These are phyloP conservation scores for Bucorvus abyssinicus DNA, from an alignment of 2,797 vertebrate genomes.

Conservation along the genomic window DNA sequence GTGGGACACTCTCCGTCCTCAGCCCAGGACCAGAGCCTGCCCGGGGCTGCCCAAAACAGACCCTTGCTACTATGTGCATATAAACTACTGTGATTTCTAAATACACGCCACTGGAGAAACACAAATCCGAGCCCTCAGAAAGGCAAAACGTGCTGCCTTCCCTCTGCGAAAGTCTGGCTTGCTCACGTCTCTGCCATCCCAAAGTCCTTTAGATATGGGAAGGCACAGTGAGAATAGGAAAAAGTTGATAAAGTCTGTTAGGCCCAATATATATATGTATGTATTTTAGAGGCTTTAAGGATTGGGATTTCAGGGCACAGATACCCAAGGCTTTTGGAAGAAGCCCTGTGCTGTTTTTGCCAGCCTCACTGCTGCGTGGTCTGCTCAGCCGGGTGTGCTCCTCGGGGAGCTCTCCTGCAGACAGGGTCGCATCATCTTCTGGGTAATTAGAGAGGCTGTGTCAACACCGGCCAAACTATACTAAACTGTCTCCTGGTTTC, in stretches of 20 bases:
- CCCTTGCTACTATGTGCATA: neutral
- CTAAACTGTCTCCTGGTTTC: slow-evolving; percentile 53
- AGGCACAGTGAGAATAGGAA: neutral
- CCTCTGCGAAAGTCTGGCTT: neutral
- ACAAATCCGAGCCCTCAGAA: neutral
- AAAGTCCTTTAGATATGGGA: neutral
- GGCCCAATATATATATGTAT: no score
- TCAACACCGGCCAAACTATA: slow-evolving; percentile 15
- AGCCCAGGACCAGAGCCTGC: neutral
- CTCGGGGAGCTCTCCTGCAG: neutral
- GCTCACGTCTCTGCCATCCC: neutral
- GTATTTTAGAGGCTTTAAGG: neutral
- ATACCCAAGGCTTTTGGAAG: neutral
- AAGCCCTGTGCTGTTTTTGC: neutral
- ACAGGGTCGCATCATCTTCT: neutral
- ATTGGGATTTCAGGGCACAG: neutral
- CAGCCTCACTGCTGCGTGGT: neutral
- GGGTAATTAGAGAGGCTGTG: neutral
- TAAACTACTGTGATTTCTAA: neutral
- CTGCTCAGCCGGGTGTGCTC: neutral
- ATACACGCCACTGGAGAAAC: neutral
- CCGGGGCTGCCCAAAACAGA: neutral
- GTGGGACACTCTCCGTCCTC: neutral
- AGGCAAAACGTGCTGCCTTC: neutral
- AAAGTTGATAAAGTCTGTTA: neutral